phyloP scores from a whole-genome alignment of 1,140 invertebrate genomes.

The Archivesica marissinica region DNA sequence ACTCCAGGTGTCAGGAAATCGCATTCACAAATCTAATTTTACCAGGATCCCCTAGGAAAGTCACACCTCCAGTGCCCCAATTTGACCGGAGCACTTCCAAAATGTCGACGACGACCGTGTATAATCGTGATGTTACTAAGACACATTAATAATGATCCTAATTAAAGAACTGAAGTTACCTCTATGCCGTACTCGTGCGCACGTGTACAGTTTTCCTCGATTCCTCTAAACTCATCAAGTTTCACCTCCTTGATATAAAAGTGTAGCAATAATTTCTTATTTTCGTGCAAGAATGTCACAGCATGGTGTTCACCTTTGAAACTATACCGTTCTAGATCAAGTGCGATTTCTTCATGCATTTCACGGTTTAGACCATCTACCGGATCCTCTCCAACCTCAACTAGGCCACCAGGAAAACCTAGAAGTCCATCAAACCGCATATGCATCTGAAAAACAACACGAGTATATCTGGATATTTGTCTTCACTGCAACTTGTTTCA shows the following conservation, averaged over 20 bases:
- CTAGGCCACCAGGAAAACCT: slow-evolving; percentile 87
- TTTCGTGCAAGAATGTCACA: slow-evolving; percentile 74
- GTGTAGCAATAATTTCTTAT: slow-evolving; percentile 84
- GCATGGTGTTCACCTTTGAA: slow-evolving; percentile 77
- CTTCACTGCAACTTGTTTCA: too few species aligned
- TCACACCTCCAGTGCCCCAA: too few species aligned
- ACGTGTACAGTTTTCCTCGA: slow-evolving; percentile 80
- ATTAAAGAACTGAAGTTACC: slow-evolving; percentile 78
- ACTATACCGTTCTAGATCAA: slow-evolving; percentile 79
- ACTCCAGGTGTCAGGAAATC: too few species aligned
- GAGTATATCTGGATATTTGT: too few species aligned
- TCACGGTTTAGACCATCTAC: slow-evolving; percentile 85
- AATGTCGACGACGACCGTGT: too few species aligned
- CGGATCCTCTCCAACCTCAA: slow-evolving; percentile 84
- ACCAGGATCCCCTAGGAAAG: too few species aligned
- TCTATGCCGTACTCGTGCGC: slow-evolving; percentile 85
- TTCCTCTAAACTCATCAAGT: slow-evolving; percentile 81
- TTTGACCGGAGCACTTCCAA: too few species aligned
- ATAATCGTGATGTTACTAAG: too few species aligned
- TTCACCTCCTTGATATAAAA: slow-evolving; percentile 85
- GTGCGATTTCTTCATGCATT: slow-evolving; percentile 86
- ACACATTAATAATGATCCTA: too few species aligned
- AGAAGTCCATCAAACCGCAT: slow-evolving; percentile 87
- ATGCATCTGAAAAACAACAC: slow-evolving; percentile 85
- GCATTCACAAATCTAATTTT: too few species aligned